Evolutionary conservation across 2,888 invertebrate genomes (phyloP), one percentile per base, ranked within the genome.

Genomic region (Pimpla rufipes): DNA sequence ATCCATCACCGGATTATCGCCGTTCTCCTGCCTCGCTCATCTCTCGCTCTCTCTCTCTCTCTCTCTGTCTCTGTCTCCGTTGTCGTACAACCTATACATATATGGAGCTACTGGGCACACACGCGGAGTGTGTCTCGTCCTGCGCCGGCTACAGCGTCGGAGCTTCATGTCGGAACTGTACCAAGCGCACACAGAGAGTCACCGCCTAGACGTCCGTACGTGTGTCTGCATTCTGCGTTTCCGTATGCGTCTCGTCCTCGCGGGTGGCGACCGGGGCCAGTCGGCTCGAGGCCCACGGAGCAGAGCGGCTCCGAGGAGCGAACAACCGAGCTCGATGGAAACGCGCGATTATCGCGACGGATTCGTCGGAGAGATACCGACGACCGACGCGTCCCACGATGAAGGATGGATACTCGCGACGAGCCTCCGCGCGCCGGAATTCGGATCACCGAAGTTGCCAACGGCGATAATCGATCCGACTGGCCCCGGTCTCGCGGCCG

Each of bases 1-100:
- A 92, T 92, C 91, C 91, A 91, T 92, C 92, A 92, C 88, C 87
- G 90, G 91, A 92, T 92, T 92, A 92, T 92, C 90, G 86, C 88
- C 52, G 21, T 77, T 67, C 62, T 45, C 52, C 67, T 55, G 68
- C 52, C 42, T 21, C 16, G 68, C 18, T 71, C 79, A 35, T 35
- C 29, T 29, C 29, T 29, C 29, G 2, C 29, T 29, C 29, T 29
- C 29, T 29, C 29, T 29, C 5, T 29, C 3, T 29, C 29, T 29
- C 29, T 29, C 3, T 29, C 29, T 29, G 29, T 29, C 29, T 29
- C 29, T 29, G 5, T 29, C 29, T 29, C 3, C 5, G 29, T 59
- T 57, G 47, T 66, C 47, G 59, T 64, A 62, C n/a, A n/a, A 57
- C 55, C 52, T 29, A 13, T 37, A 70, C 67, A 70, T 52, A 35